Conservation (phyloP, 2,113 vertebrate species). For the Pachycephala philippinensis region DNA sequence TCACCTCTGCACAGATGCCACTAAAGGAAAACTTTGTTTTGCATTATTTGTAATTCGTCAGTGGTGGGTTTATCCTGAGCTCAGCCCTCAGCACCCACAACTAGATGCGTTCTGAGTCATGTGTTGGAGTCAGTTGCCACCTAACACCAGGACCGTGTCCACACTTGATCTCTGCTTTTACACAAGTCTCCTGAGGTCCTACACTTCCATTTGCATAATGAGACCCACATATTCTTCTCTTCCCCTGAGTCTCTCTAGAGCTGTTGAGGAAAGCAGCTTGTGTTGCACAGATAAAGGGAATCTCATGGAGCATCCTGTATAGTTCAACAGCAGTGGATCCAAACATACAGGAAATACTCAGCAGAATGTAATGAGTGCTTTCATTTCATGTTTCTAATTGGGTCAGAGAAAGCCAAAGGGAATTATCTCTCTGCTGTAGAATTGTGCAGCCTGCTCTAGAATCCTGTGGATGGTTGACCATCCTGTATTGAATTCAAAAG, state of each 20-base stretch:
- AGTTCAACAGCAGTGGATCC: neutral
- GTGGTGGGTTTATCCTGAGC: neutral
- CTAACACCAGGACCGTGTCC: neutral
- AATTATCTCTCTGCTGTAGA: neutral
- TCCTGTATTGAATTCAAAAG: neutral
- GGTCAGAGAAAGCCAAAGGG: neutral
- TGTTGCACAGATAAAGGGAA: neutral
- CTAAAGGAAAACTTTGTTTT: neutral
- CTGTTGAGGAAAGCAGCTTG: neutral
- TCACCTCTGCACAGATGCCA: neutral
- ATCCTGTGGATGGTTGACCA: neutral
- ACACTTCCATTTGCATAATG: rapidly evolving
- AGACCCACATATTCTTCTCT: rapidly evolving
- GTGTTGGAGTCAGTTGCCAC: rapidly evolving
- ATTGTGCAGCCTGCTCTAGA: neutral
- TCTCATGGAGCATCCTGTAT: neutral
- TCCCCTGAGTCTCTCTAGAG: neutral
- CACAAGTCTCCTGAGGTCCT: neutral
- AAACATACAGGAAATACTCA: neutral
- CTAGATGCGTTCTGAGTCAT: rapidly evolving
- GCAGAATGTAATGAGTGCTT: neutral
- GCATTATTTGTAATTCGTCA: neutral
- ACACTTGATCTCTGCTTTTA: neutral
- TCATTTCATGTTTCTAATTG: neutral
- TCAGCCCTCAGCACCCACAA: neutral